A percentile compares a stretch with the other conserved stretches of the same genome.
These are phyloP conservation scores for Corvus moneduloides DNA, from an alignment of 2,113 vertebrate species.

Conservation along the genomic window DNA sequence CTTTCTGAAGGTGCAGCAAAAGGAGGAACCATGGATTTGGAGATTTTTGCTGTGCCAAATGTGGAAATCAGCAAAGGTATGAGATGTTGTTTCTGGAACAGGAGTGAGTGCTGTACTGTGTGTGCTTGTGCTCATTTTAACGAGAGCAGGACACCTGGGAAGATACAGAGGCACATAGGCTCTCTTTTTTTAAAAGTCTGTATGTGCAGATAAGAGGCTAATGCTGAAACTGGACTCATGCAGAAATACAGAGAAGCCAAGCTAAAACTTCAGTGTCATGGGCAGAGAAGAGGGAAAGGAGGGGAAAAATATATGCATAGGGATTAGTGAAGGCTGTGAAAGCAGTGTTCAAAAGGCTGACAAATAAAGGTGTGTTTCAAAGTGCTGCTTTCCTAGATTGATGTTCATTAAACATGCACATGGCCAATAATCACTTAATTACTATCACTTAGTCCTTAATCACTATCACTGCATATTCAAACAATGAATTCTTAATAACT, in stretches of 20 bases:
- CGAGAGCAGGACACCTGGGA: not conserved
- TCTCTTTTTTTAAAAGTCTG: not conserved
- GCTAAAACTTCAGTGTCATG: not conserved
- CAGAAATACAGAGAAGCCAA: not conserved
- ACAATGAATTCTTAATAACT: not conserved
- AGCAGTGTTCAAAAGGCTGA: not conserved
- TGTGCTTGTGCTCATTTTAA: not conserved
- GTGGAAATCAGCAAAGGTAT: constrained; percentile 90
- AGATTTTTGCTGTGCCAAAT: constrained; percentile 88
- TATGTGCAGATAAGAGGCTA: not conserved
- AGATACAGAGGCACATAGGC: not conserved
- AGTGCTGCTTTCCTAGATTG: not conserved
- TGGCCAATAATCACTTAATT: not conserved
- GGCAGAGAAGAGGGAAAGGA: not conserved
- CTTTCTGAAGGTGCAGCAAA: constrained; percentile 85
- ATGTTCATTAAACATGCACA: not conserved
- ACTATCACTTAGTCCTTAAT: not conserved
- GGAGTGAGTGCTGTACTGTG: not conserved
- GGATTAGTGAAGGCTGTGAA: not conserved
- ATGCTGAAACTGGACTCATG: not conserved
- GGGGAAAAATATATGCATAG: fast-evolving
- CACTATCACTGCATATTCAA: not conserved
- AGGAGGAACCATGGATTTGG: constrained; percentile 87
- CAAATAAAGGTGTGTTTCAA: not conserved
- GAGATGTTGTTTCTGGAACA: not conserved